Base-by-base conservation (phyloP, 2,888 invertebrate genomes). In the Pocota personata region DNA sequence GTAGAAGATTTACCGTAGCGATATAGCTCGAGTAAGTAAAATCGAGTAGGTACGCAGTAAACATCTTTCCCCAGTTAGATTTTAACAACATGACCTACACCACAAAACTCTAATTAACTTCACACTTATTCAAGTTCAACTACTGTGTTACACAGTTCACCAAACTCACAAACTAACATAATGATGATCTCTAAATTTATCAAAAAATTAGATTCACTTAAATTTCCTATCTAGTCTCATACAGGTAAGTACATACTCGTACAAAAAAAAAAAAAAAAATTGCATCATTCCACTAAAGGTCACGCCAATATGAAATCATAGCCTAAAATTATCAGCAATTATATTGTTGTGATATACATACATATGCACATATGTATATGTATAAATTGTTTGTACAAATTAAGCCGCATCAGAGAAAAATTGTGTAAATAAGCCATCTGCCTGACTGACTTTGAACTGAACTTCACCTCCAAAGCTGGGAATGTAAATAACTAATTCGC, bases 221-320 rank as follows among this genome's bases (percentile, higher is more conserved):
- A 40, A 40, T 14, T 14, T 40, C 40, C 40, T 14, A 5, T 40
- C 14, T 1, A 40, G 1, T n/a, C 3, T 37, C 2, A 37, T 14
- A 14, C 4, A 14, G n/a, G n/a, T 12, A 40, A 12, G 12, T 40
- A 3, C 12, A n/a, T n/a, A n/a, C n/a, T n/a, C n/a, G n/a, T n/a
- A n/a, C n/a, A n/a, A n/a, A n/a, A n/a, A n/a, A n/a, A n/a, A 57
- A 19, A 7, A 24, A 32, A 57, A 35, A 24, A 12, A 35, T 66
- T 66, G 66, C 52, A 50, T 52, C 67, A 52, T 27, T 24, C 37
- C 3, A 27, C 16, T 16, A 52, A 67, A 67, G 52, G 52, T 67
- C 52, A 40, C 3, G 27, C 16, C 3, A 52, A 14, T 52, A 67
- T 67, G 67, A 67, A 40, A 52, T 67, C 52, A 37, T 52, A 16